Base-by-base conservation (phyloP, 2,797 vertebrate genomes). In the Mormyrus proboscirostris region DNA sequence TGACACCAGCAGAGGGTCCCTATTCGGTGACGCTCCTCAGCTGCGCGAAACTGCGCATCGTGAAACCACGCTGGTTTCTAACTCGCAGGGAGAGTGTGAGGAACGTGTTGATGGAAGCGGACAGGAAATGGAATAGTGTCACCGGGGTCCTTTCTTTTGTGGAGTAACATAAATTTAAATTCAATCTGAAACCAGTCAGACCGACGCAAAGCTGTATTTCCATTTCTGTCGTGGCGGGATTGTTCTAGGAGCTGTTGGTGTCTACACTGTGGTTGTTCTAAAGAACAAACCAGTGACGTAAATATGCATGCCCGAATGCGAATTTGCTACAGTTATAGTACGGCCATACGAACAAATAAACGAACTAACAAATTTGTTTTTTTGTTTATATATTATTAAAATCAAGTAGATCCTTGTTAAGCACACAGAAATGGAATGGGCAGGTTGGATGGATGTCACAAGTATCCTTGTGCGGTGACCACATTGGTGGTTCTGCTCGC, bases 61-160 rank as follows among this genome's bases (percentile, higher is more conserved):
- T 59, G 87, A 89, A 89, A 88, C 89, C 86, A 89, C 85, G 38
- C 50, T 44, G 89, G 90, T 91, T 90, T 91, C 29, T 51, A 91
- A 89, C 88, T 89, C 47, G 55, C 89, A 38, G 85, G 91, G 90
- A 86, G 88, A 19, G 88, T 50, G 87, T 59, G 84, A 76, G 88
- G 89, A 88, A 91, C 89, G 90, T 86, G 57, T 88, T 87, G 62
- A 89, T 87, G 76, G 62, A 87, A 90, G 88, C 33, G 86, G 89
- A 90, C 88, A 87, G 90, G 51, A 57, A 57, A 55, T 33, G 85
- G 84, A 87, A 89, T 47, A 51, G 89, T 85, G 90, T 90, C 87
- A 90, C 47, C 57, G 2, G 5, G 82, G 57, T 88, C 57, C 41
- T 22, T 47, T 22, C 49, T 65, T 62, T 47, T 19, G 38, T 10